Conservation (phyloP, 2,888 invertebrate species). For the Lepidonotus clava region DNA sequence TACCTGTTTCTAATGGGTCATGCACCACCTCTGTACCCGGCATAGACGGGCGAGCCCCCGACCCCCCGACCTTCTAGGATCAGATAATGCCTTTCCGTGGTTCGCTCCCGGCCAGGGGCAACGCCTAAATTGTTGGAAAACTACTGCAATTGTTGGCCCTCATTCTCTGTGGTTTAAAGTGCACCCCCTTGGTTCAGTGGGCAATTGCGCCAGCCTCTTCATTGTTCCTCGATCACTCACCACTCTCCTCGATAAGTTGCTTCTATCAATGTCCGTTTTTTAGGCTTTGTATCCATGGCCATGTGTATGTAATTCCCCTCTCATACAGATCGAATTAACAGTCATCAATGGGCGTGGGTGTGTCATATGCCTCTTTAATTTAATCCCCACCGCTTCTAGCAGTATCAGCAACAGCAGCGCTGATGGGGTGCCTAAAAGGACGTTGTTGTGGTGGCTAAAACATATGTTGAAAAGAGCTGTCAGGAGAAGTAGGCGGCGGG, state of each 20-base stretch:
- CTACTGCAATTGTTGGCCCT: not conserved
- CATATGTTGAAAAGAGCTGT: conserved; percentile 49
- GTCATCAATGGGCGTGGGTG: not conserved
- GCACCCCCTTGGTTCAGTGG: not conserved
- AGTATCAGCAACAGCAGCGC: conserved; percentile 11
- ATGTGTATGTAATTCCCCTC: not conserved
- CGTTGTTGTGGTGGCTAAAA: not conserved
- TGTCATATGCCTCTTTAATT: no score
- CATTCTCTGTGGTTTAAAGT: not conserved
- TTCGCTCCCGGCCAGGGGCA: not conserved
- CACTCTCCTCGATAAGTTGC: no score
- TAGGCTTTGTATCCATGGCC: no score
- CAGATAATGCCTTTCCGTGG: not conserved
- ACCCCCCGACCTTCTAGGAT: not conserved
- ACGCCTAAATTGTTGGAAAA: conserved; percentile 24
- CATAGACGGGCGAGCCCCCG: not conserved
- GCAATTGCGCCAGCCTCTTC: no score
- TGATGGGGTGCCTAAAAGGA: not conserved
- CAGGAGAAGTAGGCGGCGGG: not conserved
- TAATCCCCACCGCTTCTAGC: no score
- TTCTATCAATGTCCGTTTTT: no score
- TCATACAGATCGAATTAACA: not conserved
- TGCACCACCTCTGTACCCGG: not conserved
- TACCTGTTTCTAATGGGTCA: not conserved
- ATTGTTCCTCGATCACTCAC: no score